phyloP scores from a whole-genome alignment of 2,888 invertebrate species.

The Trachelus troglodyta region DNA sequence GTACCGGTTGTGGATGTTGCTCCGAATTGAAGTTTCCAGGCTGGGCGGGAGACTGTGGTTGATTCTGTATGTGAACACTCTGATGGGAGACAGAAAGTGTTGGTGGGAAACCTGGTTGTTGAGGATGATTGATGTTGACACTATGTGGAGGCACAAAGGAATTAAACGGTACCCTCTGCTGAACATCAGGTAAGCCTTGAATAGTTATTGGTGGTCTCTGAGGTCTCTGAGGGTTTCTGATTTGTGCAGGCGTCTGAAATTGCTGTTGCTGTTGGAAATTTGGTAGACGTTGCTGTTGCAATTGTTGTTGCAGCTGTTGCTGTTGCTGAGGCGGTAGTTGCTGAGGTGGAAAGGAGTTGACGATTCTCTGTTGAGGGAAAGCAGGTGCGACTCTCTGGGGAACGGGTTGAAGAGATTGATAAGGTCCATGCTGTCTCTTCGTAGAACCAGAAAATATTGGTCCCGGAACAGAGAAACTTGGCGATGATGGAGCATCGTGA shows the following conservation, averaged over 20 bases:
- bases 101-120: constrained; percentile 51
- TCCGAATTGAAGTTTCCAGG: constrained; percentile 25
- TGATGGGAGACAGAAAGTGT: constrained; percentile 54
- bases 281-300: constrained; percentile 40
- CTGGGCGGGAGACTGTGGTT: constrained; percentile 25
- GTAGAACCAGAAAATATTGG: constrained; percentile 34
- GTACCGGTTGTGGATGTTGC: constrained; percentile 28
- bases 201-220: constrained; percentile 57
- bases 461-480: constrained; percentile 35
- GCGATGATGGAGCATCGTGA: constrained; percentile 47
- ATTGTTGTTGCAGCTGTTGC: constrained; percentile 64
- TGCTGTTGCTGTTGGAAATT: constrained; percentile 40
- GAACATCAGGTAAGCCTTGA: constrained; percentile 59
- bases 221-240: constrained; percentile 35
- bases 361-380: constrained; percentile 60
- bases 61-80: constrained; percentile 51
- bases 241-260: constrained; percentile 33
- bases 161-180: constrained; percentile 57
- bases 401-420: constrained; percentile 50
- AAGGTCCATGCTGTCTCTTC: constrained; percentile 64
- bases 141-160: constrained; percentile 62
- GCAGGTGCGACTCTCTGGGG: constrained; percentile 57
- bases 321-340: constrained; percentile 52
- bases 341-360: constrained; percentile 62
- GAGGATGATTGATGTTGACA: constrained; percentile 57